Conservation (phyloP, 2,797 vertebrate species). For the Hylomyscus alleni region DNA sequence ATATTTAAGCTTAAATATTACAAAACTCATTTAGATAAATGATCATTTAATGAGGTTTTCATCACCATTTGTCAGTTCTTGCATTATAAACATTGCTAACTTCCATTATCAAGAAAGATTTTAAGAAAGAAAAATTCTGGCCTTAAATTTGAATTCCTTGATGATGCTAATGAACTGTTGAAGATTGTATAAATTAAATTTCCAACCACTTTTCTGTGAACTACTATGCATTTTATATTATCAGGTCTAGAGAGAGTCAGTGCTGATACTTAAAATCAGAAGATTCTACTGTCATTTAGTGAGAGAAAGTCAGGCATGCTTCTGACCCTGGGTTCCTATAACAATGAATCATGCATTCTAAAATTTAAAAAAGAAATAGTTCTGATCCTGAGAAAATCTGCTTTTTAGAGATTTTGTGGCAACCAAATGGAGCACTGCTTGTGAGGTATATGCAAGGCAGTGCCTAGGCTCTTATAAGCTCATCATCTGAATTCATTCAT, state of each 20-base stretch:
- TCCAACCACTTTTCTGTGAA: neutral
- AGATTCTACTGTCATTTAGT: neutral
- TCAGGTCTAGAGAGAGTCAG: neutral
- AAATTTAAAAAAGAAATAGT: neutral
- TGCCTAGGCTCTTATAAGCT: neutral
- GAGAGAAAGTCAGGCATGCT: neutral
- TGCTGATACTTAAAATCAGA: neutral
- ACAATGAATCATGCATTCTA: neutral
- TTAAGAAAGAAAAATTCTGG: neutral
- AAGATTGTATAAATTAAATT: neutral
- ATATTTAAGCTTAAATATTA: constrained; percentile 24
- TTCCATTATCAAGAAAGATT: neutral
- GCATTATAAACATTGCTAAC: neutral
- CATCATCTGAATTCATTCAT: neutral
- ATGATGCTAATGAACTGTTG: neutral
- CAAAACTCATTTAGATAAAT: neutral
- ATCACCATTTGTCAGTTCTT: neutral
- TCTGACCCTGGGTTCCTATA: neutral
- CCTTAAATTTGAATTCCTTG: neutral
- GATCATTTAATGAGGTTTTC: neutral
- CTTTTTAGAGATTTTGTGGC: neutral
- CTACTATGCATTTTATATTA: neutral
- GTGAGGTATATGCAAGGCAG: neutral
- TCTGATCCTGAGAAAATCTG: neutral
- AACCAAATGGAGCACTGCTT: neutral